Evolutionary conservation across 2,797 vertebrate species (phyloP).

Genomic region (Paramormyrops hopkinsi): DNA sequence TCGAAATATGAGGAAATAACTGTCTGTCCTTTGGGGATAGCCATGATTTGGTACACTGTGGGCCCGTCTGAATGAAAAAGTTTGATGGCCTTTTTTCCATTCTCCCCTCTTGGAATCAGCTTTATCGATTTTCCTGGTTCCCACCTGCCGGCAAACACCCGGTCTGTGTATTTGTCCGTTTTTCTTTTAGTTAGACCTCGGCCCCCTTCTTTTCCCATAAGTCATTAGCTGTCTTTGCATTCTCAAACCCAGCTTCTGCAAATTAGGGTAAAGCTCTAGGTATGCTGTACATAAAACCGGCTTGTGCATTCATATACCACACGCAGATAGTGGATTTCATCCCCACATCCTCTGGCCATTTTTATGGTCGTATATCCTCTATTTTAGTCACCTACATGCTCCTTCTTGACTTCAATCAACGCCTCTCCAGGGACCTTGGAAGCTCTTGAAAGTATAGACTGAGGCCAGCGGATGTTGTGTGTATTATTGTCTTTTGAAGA

Average conservation of each 20-base stretch:
- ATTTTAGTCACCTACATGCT: not conserved
- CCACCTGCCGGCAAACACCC: not conserved
- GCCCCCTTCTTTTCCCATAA: not conserved
- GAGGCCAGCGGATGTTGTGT: not conserved
- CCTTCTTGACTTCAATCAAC: not conserved
- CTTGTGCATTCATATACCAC: not conserved
- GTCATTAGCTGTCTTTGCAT: not conserved
- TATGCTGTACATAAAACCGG: not conserved
- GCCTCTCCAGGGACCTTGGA: not conserved
- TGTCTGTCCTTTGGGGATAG: not conserved
- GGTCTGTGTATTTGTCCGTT: not conserved
- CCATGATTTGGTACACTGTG: not conserved
- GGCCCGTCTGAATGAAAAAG: not conserved
- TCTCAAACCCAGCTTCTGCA: not conserved
- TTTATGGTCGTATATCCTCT: not conserved
- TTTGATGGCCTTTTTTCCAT: not conserved
- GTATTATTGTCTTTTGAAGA: not conserved
- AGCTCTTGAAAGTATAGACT: not conserved
- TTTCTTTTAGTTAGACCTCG: not conserved
- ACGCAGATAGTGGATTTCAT: not conserved
- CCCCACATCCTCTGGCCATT: not conserved
- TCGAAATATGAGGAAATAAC: not conserved
- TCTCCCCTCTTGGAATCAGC: not conserved
- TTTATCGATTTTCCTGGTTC: not conserved
- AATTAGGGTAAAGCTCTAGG: not conserved